Evolutionary conservation across 2,888 invertebrate genomes (phyloP), one percentile per base, ranked within the genome.

Genomic region (Polyommatus icarus): DNA sequence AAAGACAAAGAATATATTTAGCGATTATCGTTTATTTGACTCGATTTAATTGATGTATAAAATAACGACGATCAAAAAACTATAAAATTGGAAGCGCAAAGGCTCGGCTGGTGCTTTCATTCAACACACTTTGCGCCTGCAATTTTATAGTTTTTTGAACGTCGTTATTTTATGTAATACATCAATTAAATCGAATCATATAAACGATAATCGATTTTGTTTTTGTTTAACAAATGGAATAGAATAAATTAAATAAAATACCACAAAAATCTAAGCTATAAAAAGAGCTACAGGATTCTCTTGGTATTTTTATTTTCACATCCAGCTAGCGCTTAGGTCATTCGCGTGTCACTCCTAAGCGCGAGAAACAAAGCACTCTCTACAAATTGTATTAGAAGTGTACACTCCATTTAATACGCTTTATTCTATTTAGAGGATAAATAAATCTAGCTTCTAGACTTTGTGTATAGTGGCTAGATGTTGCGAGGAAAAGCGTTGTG

Each of bases 301-400:
- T 10, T 20, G 1, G 15, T 29, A 29, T 67, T 67, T 67, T 67
- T 67, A 4, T 67, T 67, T 61, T 61, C 67, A 67, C 29, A 24
- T 67, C 24, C 24, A 67, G 29, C 29, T 3, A 32, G 67, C 67
- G 29, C 15, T 67, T 32, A 67, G 67, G 29, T 61, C 12, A 24
- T 4, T 67, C 29, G 32, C 32, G 12, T 32, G 67, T 29, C 67
- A 29, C 29, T 32, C 7, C 20, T 61, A 24, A 32, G 29, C 67
- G 15, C 67, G 29, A 15, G 29, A 12, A 4, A 67, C 29, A 32
- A 32, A 29, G 29, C 18, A 67, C 67, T 67, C 67, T 67, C 18
- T 6, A 67, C 67, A 67, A 67, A 67, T 67, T 67, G 29, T 12
- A 67, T 67, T 29, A 67, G 29, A 67, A 29, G 29, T 67, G 67